Evolutionary conservation across 53 echinoderm and acorn worm species (phyloP).

Genomic region (Hippasteria phrygiana): DNA sequence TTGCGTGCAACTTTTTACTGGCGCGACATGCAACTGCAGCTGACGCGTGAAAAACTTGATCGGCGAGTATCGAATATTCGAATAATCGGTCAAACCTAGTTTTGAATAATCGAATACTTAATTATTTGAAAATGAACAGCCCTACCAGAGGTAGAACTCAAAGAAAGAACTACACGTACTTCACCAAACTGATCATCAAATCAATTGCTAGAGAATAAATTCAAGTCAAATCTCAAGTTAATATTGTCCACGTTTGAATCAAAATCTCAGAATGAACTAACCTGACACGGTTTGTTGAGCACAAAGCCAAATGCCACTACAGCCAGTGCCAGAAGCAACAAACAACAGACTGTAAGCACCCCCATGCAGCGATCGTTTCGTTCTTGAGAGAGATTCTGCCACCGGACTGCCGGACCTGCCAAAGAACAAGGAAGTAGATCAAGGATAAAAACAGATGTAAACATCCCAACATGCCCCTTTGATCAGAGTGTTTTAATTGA

Average conservation of each 20-base stretch:
- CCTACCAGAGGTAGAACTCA: too few species aligned
- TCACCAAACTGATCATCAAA: too few species aligned
- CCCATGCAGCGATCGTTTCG: conserved; percentile 66
- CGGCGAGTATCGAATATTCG: too few species aligned
- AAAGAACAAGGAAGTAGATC: neutral
- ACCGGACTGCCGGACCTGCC: conserved; percentile 58
- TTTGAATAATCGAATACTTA: too few species aligned
- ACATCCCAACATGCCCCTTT: neutral
- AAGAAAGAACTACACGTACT: too few species aligned
- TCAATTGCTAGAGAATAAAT: too few species aligned
- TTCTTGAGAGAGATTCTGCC: conserved; percentile 34
- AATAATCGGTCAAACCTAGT: too few species aligned
- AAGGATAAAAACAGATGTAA: neutral
- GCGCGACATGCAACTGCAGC: too few species aligned
- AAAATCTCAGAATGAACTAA: neutral
- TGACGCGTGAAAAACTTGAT: too few species aligned
- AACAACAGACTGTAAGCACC: conserved; percentile 44
- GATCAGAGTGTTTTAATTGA: too few species aligned
- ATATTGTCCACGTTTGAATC: neutral
- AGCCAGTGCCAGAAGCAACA: conserved; percentile 48
- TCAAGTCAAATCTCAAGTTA: neutral
- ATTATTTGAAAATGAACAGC: too few species aligned
- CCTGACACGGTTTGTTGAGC: conserved; percentile 31
- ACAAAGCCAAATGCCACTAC: conserved; percentile 54
- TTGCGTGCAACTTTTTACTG: too few species aligned